These are phyloP conservation scores for Neodiprion fabricii DNA, from an alignment of 1,140 invertebrate genomes.

Conservation along the genomic window DNA sequence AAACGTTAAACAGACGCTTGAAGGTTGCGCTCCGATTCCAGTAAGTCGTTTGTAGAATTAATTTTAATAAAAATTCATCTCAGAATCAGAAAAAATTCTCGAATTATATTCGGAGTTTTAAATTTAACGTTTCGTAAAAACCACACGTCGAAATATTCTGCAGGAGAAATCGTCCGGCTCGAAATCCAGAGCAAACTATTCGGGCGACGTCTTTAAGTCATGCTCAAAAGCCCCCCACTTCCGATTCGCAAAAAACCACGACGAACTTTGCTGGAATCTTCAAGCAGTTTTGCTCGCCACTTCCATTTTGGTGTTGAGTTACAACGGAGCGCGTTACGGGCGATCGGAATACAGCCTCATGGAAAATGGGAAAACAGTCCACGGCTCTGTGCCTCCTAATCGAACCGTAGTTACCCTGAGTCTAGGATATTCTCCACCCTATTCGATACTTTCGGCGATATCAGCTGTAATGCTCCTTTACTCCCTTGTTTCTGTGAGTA, in stretches of 20 bases:
- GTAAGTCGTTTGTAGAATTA: no score
- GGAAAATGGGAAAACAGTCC: conserved; percentile 36
- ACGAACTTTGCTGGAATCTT: neutral
- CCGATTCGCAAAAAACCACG: neutral
- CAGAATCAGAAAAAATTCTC: no score
- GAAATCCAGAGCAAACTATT: neutral
- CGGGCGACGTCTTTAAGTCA: neutral
- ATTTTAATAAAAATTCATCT: no score
- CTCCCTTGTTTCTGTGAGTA: conserved; percentile 41
- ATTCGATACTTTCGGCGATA: conserved; percentile 32
- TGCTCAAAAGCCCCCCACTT: neutral
- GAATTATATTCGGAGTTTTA: no score
- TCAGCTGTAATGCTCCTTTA: conserved; percentile 39
- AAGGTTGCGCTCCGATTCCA: neutral
- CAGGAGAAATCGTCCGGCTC: neutral
- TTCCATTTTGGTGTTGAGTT: conserved; percentile 37
- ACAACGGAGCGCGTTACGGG: conserved; percentile 35
- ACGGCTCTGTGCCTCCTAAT: conserved; percentile 32
- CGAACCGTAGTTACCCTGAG: conserved; percentile 37
- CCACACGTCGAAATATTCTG: neutral
- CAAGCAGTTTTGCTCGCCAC: conserved; percentile 24
- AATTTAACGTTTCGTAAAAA: neutral
- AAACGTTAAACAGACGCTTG: conserved; percentile 2
- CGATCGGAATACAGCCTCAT: conserved; percentile 38
- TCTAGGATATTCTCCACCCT: conserved; percentile 38